Base-by-base conservation (phyloP, 2,113 vertebrate genomes). In the Phycodurus eques region DNA sequence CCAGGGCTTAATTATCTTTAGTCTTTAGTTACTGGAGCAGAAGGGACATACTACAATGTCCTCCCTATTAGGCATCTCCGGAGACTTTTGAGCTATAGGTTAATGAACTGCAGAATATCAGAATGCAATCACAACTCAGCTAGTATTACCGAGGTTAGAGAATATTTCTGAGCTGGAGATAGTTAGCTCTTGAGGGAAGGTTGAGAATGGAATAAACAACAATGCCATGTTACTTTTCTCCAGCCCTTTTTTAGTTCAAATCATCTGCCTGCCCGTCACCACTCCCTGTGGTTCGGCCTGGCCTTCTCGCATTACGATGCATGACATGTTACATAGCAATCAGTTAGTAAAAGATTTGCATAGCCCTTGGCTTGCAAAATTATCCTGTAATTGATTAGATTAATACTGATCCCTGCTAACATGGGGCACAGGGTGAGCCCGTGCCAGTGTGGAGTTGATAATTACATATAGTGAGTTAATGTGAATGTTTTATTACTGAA, bases 371-470 rank as follows among this genome's bases (percentile, higher is more conserved):
- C 88, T 86, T 74, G 80, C 89, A 88, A 91, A 88, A 91, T 89
- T 88, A 91, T 91, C 89, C 74, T 82, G 68, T 92, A 91, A 92
- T 92, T 91, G 90, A 91, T 91, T 89, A 83, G 89, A 92, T 93
- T 92, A 91, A 90, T 92, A 89, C 82, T 87, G 90, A 92, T 91
- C 85, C 82, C 85, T 81, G 83, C 75, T 87, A 88, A 88, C 85
- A 47, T 75, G 71, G 74, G 83, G 81, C 82, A 80, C 76, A 81
- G 80, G 86, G 79, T 83, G 67, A 78, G 85, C 65, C 63, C 77
- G 74, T 81, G 83, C 87, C 82, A 71, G 73, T 15, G 61, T 56
- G 47, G 64, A 84, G 75, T 70, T 80, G 78, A 80, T 87, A 81
- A 89, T 82, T 87, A 74, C 80, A 87, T 80, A 70, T 67, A 78